Base-by-base conservation (phyloP, 1,140 invertebrate species). In the Maniola jurtina region DNA sequence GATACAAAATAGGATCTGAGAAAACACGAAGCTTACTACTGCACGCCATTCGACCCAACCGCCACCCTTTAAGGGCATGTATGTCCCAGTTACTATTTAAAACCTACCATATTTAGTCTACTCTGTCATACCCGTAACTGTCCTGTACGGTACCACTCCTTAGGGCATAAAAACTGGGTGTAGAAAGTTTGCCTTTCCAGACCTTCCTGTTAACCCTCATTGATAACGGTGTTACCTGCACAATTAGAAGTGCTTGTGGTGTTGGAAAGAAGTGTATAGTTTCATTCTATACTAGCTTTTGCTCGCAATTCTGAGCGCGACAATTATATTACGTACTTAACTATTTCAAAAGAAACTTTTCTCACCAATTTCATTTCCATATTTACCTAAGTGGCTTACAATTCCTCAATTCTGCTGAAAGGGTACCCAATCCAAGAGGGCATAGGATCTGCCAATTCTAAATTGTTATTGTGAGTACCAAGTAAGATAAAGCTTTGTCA, bases 71-170 rank as follows among this genome's bases (percentile, higher is more conserved):
- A 64, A 66, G 59, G 59, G 65, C 52, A 50, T 56, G 52, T 25
- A 38, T 60, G 68, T 50, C 64, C 68, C 63, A 70, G 54, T 65
- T 70, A 61, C 58, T 67, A 65, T 70, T 65, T 64, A 59, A 68
- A 70, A 65, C 48, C 63, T 35, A 33, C 68, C 68, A 57, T 70
- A 70, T 65, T 50, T n/a, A 61, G 68, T 45, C 15, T 7, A 11
- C 57, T 67, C 65, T 62, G 54, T 67, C 65, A 67, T 70, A 64
- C 42, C 13, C 9, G 42, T 45, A 55, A 61, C 68, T 65, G 68
- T 65, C 56, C 36, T 33, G 62, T 57, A 70, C 68, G 62, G 68
- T 70, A 64, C 25, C 58, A 59, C 58, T 66, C 52, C 52, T 40
- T 55, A 55, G 10, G 15, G 42, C 9, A 42, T 61, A 70, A 70